These are phyloP conservation scores for Carettochelys insculpta DNA, from an alignment of 2,113 vertebrate genomes.

Conservation along the genomic window DNA sequence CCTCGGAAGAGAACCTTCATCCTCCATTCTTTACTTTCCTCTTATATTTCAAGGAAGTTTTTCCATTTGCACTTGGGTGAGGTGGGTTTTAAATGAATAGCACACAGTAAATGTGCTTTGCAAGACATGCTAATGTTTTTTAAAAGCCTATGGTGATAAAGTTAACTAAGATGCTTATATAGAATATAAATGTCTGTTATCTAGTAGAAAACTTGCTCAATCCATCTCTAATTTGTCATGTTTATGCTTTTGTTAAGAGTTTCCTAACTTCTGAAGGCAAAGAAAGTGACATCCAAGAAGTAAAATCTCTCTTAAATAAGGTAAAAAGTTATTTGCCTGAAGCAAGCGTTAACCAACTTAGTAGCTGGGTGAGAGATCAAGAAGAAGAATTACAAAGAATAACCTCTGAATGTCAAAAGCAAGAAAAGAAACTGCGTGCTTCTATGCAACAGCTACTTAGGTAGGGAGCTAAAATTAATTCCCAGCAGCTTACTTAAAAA, in stretches of 20 bases:
- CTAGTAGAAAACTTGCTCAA: not conserved
- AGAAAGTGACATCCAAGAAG: conserved; percentile 79
- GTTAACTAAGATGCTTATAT: not conserved
- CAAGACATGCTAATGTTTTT: not conserved
- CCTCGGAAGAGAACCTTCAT: not conserved
- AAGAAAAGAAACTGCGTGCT: conserved; percentile 77
- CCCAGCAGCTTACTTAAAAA: conserved; percentile 20
- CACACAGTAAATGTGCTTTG: not conserved
- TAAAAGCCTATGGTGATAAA: not conserved
- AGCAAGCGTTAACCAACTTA: conserved; percentile 77
- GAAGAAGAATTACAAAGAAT: conserved; percentile 82
- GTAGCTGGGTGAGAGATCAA: conserved; percentile 82
- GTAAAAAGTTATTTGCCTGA: conserved; percentile 79
- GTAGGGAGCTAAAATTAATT: conserved; percentile 65
- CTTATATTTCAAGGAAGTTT: not conserved
- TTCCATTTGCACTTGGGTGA: not conserved
- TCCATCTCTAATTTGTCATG: not conserved
- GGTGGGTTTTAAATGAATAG: not conserved
- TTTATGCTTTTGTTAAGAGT: conserved; percentile 72
- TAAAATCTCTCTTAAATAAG: conserved; percentile 78
- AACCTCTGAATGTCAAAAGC: conserved; percentile 78
- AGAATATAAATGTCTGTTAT: not conserved
- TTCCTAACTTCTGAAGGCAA: conserved; percentile 85
- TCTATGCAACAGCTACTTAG: conserved; percentile 78
- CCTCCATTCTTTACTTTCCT: not conserved